These are phyloP conservation scores for Gymnorhina tibicen DNA, from an alignment of 2,113 vertebrate species.

Conservation along the genomic window DNA sequence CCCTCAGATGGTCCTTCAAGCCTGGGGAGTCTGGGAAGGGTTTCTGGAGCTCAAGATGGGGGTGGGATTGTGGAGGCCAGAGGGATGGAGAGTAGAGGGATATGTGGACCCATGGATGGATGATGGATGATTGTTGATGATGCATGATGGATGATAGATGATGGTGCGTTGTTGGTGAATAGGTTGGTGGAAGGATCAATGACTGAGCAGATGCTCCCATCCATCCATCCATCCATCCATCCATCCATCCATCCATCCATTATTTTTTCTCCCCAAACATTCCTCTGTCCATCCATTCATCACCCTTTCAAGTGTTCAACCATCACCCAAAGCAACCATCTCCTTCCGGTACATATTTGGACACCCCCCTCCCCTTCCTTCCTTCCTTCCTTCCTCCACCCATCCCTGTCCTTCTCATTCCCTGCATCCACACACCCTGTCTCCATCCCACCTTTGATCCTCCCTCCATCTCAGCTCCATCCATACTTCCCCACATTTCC, in stretches of 20 bases:
- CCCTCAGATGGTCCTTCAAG: background rate
- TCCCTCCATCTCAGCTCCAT: background rate
- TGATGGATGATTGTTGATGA: background rate
- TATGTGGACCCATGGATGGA: too few relatives aligned
- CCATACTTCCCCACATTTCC: background rate
- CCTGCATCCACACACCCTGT: background rate
- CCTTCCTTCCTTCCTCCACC: background rate
- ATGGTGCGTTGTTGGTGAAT: background rate
- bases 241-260: background rate
- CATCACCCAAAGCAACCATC: background rate
- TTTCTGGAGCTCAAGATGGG: background rate
- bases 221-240: background rate
- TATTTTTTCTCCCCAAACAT: background rate
- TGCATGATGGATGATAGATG: background rate
- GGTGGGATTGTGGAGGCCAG: background rate
- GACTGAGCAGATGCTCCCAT: background rate
- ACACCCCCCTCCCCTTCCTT: background rate
- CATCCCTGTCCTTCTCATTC: background rate
- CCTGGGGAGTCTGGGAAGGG: too few relatives aligned
- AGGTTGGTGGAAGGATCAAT: background rate
- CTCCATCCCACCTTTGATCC: background rate
- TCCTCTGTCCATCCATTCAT: background rate
- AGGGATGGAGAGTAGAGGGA: background rate
- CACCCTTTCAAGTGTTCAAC: background rate
- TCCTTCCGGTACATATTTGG: background rate